These are phyloP conservation scores for Volucella inflata DNA, from an alignment of 2,888 invertebrate genomes.

Conservation along the genomic window DNA sequence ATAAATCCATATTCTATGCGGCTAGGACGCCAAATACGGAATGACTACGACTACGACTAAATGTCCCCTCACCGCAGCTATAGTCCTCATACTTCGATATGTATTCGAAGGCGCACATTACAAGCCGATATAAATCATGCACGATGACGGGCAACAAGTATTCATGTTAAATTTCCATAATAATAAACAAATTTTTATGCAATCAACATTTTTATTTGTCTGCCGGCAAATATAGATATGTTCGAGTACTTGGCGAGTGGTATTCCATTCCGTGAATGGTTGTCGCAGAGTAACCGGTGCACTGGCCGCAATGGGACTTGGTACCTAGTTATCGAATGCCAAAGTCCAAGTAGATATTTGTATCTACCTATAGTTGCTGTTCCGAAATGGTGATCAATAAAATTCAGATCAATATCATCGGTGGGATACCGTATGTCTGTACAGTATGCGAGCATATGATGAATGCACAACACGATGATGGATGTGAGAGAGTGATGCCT, in stretches of 20 bases:
- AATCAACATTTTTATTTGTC: constrained; percentile 75
- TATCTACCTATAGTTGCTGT: neutral
- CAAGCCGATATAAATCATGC: constrained; percentile 66
- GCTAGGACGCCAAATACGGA: constrained; percentile 63
- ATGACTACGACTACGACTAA: constrained; percentile 48
- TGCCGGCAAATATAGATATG: constrained; percentile 49
- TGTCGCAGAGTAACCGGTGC: constrained; percentile 62
- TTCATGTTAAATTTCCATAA: constrained; percentile 81
- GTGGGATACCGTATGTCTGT: constrained; percentile 65
- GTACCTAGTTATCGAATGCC: constrained; percentile 43
- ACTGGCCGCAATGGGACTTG: constrained; percentile 22
- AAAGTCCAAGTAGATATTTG: constrained; percentile 7
- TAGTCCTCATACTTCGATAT: too few relatives aligned
- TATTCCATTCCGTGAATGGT: constrained; percentile 49
- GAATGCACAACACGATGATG: constrained; percentile 62
- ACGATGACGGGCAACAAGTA: constrained; percentile 75
- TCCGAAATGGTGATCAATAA: constrained; percentile 67
- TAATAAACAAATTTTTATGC: constrained; percentile 81
- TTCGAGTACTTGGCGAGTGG: too few relatives aligned
- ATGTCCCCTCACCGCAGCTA: too few relatives aligned
- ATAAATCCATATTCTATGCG: constrained; percentile 73
- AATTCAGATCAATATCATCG: constrained; percentile 75
- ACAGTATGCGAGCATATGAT: constrained; percentile 66
- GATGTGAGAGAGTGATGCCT: constrained; percentile 60
- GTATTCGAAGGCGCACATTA: constrained; percentile 10